Percentiles rank a stretch among this genome's conserved stretches.
Conservation (phyloP, 2,113 vertebrate genomes). For the Urocynchramus pylzowi region DNA sequence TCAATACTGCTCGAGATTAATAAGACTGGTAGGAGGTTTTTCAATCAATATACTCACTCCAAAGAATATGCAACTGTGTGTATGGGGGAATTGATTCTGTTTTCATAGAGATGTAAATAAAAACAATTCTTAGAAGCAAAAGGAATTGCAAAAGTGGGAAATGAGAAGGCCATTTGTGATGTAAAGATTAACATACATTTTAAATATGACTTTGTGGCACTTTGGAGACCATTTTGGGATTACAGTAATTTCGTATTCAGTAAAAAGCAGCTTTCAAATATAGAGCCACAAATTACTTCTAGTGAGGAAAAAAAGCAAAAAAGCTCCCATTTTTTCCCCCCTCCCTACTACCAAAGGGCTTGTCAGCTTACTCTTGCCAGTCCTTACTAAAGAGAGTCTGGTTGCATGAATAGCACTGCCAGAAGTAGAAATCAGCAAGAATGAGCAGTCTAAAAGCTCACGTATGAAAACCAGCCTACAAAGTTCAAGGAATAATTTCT, state of each 20-base stretch:
- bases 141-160: background rate
- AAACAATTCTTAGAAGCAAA: background rate
- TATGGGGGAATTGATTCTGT: background rate
- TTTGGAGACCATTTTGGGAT: slow-evolving; percentile 17
- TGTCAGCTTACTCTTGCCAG: background rate
- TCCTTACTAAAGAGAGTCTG: background rate
- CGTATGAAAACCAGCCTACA: background rate
- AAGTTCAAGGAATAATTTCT: background rate
- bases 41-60: slow-evolving; percentile 35
- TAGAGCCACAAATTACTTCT: background rate
- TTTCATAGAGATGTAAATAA: slow-evolving; percentile 41
- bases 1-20: slow-evolving; percentile 54
- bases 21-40: slow-evolving; percentile 42
- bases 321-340: too few species aligned
- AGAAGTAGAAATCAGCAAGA: background rate
- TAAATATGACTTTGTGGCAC: background rate
- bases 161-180: background rate
- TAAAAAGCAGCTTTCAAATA: slow-evolving; percentile 30
- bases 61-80: slow-evolving; percentile 16
- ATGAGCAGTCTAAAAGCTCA: background rate
- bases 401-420: background rate
- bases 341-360: background rate
- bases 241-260: slow-evolving; percentile 14
- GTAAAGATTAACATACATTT: slow-evolving; percentile 38
- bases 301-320: background rate